phyloP scores from a whole-genome alignment of 2,888 invertebrate species.

The Andrena marginata region DNA sequence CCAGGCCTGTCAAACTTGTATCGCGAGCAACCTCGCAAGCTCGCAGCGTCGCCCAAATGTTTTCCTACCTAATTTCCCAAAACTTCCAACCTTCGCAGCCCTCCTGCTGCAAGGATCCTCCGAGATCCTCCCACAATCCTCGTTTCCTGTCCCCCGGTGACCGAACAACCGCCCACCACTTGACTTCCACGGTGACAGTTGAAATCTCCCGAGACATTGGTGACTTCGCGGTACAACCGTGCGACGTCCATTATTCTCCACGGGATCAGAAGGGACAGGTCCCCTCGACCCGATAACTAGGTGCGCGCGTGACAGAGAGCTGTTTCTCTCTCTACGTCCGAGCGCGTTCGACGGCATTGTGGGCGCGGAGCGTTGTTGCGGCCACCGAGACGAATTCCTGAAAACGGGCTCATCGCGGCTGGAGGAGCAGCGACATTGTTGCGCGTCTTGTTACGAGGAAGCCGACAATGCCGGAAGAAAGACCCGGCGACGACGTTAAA shows the following conservation, averaged over 20 bases:
- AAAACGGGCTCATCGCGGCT: slow-evolving; percentile 45
- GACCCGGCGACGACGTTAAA: slow-evolving; percentile 21
- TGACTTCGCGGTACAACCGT: neutral
- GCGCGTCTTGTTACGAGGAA: slow-evolving; percentile 64
- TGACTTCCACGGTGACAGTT: slow-evolving; percentile 46
- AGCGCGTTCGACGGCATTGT: slow-evolving; percentile 33
- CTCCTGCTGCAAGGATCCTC: neutral
- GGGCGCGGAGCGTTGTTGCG: slow-evolving; percentile 26
- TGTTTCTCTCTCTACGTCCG: slow-evolving; percentile 18
- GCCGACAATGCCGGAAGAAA: slow-evolving; percentile 62
- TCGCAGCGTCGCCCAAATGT: neutral
- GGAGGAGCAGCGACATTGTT: slow-evolving; percentile 35
- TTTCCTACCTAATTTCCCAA: slow-evolving; percentile 23
- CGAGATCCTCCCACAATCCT: neutral
- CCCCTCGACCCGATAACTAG: slow-evolving; percentile 28
- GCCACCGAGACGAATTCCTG: slow-evolving; percentile 52
- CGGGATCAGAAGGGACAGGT: neutral
- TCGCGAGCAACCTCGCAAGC: neutral
- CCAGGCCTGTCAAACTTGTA: too few species aligned
- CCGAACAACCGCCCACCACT: slow-evolving; percentile 21
- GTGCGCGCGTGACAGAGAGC: slow-evolving; percentile 51
- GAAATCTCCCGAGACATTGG: slow-evolving; percentile 1
- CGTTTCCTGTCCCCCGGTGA: neutral
- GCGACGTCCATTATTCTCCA: slow-evolving; percentile 6
- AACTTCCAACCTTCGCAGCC: neutral